Conservation (phyloP, 2,113 vertebrate species). For the Rhizomys pruinosus region DNA sequence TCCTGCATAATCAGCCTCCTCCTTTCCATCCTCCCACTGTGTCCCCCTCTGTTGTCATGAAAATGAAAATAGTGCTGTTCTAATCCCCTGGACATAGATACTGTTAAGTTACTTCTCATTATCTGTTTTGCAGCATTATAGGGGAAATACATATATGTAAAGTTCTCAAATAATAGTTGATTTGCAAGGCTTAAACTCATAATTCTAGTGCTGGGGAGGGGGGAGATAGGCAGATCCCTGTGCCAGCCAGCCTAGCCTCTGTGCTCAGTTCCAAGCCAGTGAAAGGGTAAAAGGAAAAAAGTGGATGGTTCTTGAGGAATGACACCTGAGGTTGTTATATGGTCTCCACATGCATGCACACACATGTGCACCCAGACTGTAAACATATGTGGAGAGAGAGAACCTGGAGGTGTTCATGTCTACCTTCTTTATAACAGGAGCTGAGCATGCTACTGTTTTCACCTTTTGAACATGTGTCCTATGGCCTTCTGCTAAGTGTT, state of each 20-base stretch:
- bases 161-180: neutral
- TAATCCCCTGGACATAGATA: neutral
- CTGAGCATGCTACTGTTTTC: too few relatives aligned
- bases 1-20: neutral
- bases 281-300: neutral
- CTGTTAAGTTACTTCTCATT: neutral
- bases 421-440: too few relatives aligned
- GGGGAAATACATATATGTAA: neutral
- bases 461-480: neutral
- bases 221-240: neutral
- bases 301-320: neutral
- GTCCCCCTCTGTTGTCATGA: neutral
- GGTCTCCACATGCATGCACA: neutral
- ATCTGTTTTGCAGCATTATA: neutral
- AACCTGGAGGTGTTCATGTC: neutral
- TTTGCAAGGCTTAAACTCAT: neutral
- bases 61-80: constrained; percentile 1
- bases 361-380: neutral
- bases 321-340: neutral
- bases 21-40: neutral
- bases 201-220: too few relatives aligned
- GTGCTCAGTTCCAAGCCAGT: neutral
- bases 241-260: neutral
- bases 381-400: neutral
- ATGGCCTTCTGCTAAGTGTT: neutral